phyloP scores from a whole-genome alignment of 2,113 vertebrate species.

The Empidonax alnorum region DNA sequence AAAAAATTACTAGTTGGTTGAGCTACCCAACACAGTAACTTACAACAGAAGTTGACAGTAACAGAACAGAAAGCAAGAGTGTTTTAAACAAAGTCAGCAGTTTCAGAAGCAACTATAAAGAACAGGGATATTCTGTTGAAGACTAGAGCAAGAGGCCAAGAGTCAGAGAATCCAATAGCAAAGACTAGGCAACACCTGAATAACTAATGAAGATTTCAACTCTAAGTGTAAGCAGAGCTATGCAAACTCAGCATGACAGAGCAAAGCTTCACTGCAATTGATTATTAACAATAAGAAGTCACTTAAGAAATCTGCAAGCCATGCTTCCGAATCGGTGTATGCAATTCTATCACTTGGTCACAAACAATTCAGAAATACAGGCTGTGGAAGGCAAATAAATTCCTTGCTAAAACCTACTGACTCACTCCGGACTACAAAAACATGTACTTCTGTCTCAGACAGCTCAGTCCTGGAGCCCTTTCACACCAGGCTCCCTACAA shows the following conservation, averaged over 20 bases:
- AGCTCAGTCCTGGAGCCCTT: neutral
- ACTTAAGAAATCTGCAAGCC: neutral
- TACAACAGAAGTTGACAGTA: neutral
- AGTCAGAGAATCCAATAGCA: neutral
- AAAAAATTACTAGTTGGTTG: neutral
- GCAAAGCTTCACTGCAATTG: neutral
- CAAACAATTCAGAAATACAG: neutral
- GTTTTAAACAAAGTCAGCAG: neutral
- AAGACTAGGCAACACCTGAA: neutral
- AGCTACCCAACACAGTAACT: neutral
- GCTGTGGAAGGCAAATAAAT: neutral
- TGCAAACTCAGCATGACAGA: constrained; percentile 3
- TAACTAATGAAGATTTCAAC: neutral
- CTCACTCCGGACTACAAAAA: neutral
- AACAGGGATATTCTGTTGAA: neutral
- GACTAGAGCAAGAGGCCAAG: neutral
- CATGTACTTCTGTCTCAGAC: neutral
- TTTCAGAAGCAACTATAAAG: neutral
- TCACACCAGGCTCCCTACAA: neutral
- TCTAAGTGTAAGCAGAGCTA: neutral
- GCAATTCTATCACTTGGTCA: neutral
- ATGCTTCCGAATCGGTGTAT: neutral
- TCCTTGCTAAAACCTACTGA: neutral
- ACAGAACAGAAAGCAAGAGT: neutral
- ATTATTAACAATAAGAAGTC: neutral